These are phyloP conservation scores for Phthorimaea operculella DNA, from an alignment of 1,140 invertebrate species.

Conservation along the genomic window DNA sequence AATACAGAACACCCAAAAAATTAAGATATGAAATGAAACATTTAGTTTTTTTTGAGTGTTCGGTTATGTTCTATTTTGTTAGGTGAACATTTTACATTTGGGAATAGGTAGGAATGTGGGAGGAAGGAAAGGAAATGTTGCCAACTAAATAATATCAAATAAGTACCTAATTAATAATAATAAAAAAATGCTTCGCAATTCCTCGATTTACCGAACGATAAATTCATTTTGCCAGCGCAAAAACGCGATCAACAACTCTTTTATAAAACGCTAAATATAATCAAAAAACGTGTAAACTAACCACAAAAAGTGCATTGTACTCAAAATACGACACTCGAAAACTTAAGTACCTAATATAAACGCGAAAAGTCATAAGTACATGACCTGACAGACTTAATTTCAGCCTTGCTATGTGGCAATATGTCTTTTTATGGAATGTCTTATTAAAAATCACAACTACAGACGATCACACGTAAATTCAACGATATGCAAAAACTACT, in stretches of 20 bases:
- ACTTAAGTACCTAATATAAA: slow-evolving; percentile 22
- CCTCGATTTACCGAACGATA: background rate
- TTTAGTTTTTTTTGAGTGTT: background rate
- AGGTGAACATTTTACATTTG: slow-evolving; percentile 3
- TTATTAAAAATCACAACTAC: slow-evolving; percentile 42
- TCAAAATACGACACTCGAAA: slow-evolving; percentile 16
- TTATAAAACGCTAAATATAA: slow-evolving; percentile 22
- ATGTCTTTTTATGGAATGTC: slow-evolving; percentile 59
- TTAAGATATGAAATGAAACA: background rate
- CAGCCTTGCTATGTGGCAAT: slow-evolving; percentile 48
- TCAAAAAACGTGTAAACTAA: slow-evolving; percentile 39
- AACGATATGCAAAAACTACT: slow-evolving; percentile 17
- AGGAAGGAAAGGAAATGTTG: background rate
- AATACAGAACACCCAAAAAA: background rate
- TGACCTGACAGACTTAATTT: slow-evolving; percentile 42
- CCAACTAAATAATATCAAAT: background rate
- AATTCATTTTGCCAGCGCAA: background rate
- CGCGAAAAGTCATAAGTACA: slow-evolving; percentile 24
- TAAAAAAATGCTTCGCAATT: background rate
- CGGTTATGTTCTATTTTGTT: background rate
- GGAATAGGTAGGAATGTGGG: background rate
- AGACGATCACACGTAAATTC: slow-evolving; percentile 13
- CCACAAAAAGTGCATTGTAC: slow-evolving; percentile 48
- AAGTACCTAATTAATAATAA: background rate
- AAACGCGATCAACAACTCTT: background rate